Conservation (phyloP, 2,797 vertebrate genomes). For the Malurus splendens region DNA sequence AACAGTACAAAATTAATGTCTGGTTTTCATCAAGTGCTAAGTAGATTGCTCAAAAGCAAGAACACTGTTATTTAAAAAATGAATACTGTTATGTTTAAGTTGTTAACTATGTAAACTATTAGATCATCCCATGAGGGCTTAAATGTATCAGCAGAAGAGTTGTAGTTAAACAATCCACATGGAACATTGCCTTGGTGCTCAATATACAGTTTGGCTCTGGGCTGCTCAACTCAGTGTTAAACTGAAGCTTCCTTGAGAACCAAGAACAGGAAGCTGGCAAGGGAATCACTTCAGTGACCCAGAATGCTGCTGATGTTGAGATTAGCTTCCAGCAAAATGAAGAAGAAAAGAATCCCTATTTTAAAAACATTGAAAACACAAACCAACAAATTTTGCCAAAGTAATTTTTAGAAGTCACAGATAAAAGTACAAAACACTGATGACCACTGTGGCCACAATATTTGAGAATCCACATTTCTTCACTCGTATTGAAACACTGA, state of each 20-base stretch:
- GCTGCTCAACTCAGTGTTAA: not conserved
- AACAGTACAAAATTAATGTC: not conserved
- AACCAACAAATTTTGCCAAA: not conserved
- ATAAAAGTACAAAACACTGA: not conserved
- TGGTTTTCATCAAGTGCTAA: conserved; percentile 34
- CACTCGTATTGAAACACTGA: not conserved
- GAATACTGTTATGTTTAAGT: conserved; percentile 2
- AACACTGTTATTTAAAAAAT: conserved; percentile 17
- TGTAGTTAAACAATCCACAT: conserved; percentile 3
- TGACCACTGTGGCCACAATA: not conserved
- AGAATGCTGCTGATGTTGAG: not conserved
- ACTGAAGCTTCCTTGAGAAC: not conserved
- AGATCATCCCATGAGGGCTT: not conserved
- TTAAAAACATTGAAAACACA: not conserved
- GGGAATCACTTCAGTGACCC: not conserved
- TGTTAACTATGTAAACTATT: conserved; percentile 45
- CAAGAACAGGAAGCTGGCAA: not conserved
- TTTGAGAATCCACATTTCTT: not conserved
- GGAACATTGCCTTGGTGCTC: not conserved
- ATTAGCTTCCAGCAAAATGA: not conserved
- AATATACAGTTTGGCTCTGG: not conserved
- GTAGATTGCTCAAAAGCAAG: conserved; percentile 13
- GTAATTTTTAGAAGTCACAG: not conserved
- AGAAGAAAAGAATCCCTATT: fast-evolving
- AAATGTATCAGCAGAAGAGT: not conserved